These are phyloP conservation scores for Cephalopholis sonnerati DNA, from an alignment of 2,113 vertebrate species.

Conservation along the genomic window DNA sequence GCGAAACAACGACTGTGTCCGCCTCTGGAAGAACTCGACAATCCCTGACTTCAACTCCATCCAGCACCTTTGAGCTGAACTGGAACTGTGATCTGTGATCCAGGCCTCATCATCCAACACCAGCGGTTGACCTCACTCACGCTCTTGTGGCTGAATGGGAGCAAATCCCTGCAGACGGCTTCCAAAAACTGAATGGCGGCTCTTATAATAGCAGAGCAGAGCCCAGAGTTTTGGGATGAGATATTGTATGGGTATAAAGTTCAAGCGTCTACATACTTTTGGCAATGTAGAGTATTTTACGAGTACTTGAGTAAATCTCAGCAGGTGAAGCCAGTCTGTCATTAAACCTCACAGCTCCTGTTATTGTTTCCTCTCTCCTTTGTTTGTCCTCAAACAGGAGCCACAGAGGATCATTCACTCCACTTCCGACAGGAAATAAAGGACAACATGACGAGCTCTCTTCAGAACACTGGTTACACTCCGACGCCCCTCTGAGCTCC, in stretches of 20 bases:
- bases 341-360: conserved; percentile 19
- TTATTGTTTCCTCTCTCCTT: conserved; percentile 48
- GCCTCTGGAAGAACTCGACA: too few relatives aligned
- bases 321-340: conserved; percentile 29
- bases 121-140: not conserved
- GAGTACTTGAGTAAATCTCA: not conserved
- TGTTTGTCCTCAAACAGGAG: conserved; percentile 54
- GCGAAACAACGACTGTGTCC: too few relatives aligned
- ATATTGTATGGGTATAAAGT: not conserved
- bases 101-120: not conserved
- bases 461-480: conserved; percentile 51
- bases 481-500: conserved; percentile 38
- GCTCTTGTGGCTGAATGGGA: not conserved
- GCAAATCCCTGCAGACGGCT: not conserved
- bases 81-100: not conserved
- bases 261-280: not conserved
- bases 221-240: not conserved
- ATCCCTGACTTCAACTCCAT: too few relatives aligned
- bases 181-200: not conserved
- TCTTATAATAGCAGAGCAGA: not conserved
- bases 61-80: not conserved
- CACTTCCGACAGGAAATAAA: conserved; percentile 59
- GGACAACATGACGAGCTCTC: conserved; percentile 25
- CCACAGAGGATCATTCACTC: conserved; percentile 42
- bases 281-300: not conserved